Conservation (phyloP, 2,888 invertebrate genomes). For the Galerucella calmariensis region DNA sequence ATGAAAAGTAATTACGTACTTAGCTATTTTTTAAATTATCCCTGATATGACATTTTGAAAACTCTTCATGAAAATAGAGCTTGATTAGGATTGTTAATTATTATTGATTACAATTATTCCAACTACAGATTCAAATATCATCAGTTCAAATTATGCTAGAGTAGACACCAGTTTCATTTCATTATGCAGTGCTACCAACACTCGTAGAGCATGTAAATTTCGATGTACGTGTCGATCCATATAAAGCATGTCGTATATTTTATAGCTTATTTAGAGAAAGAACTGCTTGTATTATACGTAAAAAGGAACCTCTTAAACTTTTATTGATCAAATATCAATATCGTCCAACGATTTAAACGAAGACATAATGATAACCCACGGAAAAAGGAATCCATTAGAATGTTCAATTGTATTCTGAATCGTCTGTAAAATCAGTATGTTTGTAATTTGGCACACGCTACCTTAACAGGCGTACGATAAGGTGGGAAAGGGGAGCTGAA, state of each 20-base stretch:
- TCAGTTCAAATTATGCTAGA: too few species aligned
- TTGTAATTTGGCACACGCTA: conserved; percentile 9
- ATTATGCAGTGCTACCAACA: background rate
- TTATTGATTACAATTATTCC: too few species aligned
- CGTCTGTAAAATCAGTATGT: conserved; percentile 3
- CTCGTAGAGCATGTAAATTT: background rate
- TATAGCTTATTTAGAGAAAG: conserved; percentile 1
- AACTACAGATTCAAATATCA: too few species aligned
- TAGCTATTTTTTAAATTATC: background rate
- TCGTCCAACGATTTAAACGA: background rate
- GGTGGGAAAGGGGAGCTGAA: background rate
- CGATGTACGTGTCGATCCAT: background rate
- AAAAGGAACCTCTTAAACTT: background rate
- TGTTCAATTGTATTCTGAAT: background rate
- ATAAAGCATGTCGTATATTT: conserved; percentile 5
- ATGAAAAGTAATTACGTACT: background rate
- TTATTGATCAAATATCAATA: conserved; percentile 23
- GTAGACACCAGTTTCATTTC: too few species aligned
- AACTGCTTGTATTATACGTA: background rate
- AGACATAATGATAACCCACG: conserved; percentile 14
- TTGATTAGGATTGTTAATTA: too few species aligned
- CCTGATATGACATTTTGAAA: too few species aligned
- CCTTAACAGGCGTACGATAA: background rate
- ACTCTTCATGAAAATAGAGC: too few species aligned
- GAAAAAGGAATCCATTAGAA: conserved; percentile 4